Evolutionary conservation across 2,888 invertebrate species (phyloP), one percentile per base, ranked within the genome.

Genomic region (Mimachlamys varia): DNA sequence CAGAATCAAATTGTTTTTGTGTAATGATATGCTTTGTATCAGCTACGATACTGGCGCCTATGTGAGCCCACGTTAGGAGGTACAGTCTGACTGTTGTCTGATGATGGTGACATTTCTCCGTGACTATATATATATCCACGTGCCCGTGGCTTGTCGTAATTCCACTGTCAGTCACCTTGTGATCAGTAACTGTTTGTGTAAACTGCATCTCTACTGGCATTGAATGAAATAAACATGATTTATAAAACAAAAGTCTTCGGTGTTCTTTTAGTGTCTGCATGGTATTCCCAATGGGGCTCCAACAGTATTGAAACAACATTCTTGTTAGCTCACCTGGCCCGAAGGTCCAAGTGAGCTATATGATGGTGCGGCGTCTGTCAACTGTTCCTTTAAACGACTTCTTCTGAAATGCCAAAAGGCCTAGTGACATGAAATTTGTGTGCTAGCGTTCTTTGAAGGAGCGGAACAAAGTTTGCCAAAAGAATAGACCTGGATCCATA

Each of bases 191-290:
- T 76, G 33, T 76, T 76, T 76, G 76, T 76, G 76, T 76, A 33
- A 76, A 76, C 2, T 76, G 76, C 76, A 76, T 76, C 76, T 76
- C 33, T 76, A 76, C 76, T 76, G 76, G 76, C 76, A 76, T 76
- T 76, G 76, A 76, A 76, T 76, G 76, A 76, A 76, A 76, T 76
- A 76, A 76, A 76, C 76, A 76, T 76, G 76, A 76, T 76, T 76
- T 76, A 76, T 76, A 76, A 76, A 76, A 76, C 27, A 27, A 76
- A 33, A 10, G 0, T 33, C 12, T 76, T 33, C 33, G 12, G 27
- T 76, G 7, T 76, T 76, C 4, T 76, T 5, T 76, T 27, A 12
- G 13, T 7, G 76, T 33, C 27, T 10, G 10, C 4, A 10, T 76
- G 58, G n/a, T 2, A 22, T 53, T 53, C 19, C 53, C 13, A 53